These are phyloP conservation scores for Mythimna albipuncta DNA, from an alignment of 2,888 invertebrate species.

Conservation along the genomic window DNA sequence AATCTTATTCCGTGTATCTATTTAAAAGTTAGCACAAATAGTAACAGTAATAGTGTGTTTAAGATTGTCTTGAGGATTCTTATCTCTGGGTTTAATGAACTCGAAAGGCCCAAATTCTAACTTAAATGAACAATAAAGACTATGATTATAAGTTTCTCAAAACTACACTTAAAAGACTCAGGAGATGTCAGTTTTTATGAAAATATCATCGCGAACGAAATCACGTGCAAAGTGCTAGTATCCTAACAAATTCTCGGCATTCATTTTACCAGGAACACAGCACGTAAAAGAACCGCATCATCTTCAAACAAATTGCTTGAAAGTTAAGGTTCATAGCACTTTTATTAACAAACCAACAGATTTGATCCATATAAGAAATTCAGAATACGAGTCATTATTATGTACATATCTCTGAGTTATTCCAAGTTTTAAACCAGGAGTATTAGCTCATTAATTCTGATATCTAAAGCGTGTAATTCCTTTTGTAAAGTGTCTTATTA, in stretches of 20 bases:
- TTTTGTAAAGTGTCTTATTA: constrained; percentile 37
- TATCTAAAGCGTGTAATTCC: constrained; percentile 49
- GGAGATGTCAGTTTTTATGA: too few relatives aligned
- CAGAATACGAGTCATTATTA: constrained; percentile 47
- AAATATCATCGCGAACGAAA: too few relatives aligned
- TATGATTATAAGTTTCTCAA: too few relatives aligned
- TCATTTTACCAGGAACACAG: constrained; percentile 11
- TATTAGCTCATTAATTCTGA: constrained; percentile 56
- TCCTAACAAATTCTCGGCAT: background rate
- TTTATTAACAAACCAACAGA: constrained; percentile 18
- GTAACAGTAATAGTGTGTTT: too few relatives aligned
- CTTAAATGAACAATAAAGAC: too few relatives aligned
- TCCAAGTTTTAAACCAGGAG: constrained; percentile 42
- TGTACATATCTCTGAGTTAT: constrained; percentile 42
- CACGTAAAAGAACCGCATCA: constrained; percentile 11
- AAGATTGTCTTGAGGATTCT: background rate
- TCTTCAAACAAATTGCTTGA: constrained; percentile 27
- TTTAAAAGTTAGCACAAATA: too few relatives aligned
- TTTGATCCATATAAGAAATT: constrained; percentile 34
- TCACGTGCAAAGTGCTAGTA: background rate
- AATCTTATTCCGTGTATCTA: too few relatives aligned
- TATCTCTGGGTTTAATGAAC: too few relatives aligned
- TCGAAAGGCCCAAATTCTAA: too few relatives aligned
- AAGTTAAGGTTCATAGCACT: constrained; percentile 9
- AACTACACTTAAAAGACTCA: too few relatives aligned